Evolutionary conservation across 2,888 invertebrate species (phyloP).

Genomic region (Sphecodes monilicornis): DNA sequence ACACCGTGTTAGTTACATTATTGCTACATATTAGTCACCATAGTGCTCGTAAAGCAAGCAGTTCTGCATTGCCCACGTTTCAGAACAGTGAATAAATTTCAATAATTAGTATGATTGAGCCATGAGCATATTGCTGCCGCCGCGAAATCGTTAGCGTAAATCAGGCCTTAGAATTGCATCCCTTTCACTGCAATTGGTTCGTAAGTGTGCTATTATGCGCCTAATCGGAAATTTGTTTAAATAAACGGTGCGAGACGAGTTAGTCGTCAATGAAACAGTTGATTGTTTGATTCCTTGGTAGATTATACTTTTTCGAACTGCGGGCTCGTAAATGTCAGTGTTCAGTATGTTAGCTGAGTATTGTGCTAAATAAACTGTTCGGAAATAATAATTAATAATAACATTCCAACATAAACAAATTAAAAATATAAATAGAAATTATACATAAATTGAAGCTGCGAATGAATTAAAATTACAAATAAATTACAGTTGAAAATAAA

Average conservation of each 20-base stretch:
- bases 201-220: neutral
- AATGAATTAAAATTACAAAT: neutral
- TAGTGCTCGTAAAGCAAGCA: neutral
- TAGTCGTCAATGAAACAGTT: neutral
- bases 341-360: neutral
- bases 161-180: slow-evolving; percentile 19
- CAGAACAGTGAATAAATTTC: neutral
- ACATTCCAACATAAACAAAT: neutral
- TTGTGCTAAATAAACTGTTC: neutral
- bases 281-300: neutral
- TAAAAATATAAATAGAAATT: neutral
- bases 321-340: neutral
- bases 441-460: neutral
- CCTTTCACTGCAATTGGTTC: slow-evolving; percentile 3
- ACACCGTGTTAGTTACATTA: neutral
- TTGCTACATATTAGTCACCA: neutral
- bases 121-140: slow-evolving; percentile 4
- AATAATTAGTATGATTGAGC: slow-evolving; percentile 3
- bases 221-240: slow-evolving; percentile 20
- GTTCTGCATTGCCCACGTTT: neutral
- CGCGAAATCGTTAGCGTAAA: slow-evolving; percentile 28
- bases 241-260: neutral
- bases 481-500: neutral
- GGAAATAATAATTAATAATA: neutral
- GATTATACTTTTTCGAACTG: neutral